Evolutionary conservation across 2,113 vertebrate species (phyloP), one percentile per base, ranked within the genome.

Genomic region (Pseudorectes ferrugineus): DNA sequence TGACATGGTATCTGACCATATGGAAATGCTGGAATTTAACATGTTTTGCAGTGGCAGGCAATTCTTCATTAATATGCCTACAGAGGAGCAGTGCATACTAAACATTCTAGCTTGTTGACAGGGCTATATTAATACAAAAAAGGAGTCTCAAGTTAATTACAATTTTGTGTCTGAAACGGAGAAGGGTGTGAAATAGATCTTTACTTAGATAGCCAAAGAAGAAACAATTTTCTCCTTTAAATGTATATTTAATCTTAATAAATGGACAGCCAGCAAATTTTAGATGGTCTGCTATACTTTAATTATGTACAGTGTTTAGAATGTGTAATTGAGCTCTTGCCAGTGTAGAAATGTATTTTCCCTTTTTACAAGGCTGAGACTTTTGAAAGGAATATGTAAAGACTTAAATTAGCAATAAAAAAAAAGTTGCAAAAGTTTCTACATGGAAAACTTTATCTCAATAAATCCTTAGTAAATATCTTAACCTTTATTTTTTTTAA

Each of bases 81-180:
- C 42, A 36, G 29, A 83, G 59, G 35, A 93, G 58, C 82, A 46
- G 31, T 55, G 74, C 65, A 73, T 82, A 35, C 55, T 94, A 59
- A 97, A 85, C 31, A 63, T 89, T 62, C 49, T 88, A 77, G 63
- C 78, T 92, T 77, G 35, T 75, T 94, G 83, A 92, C 80, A 78
- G 36, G 49, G 40, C 68, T 92, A 31, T 86, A 88, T 92, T 86
- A 88, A 72, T 58, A 80, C 2, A 1, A 88, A 92, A 86, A 72
- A 72, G 43, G 57, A 94, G 25, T 75, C 73, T 54, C 40, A 9
- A 89, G 68, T 89, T 93, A 92, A 87, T 93, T 86, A 70, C 57
- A 89, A 49, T 85, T 96, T 85, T 94, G 61, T 81, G 57, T 91
- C 61, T 75, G 54, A 35, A 92, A 89, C 12, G 21, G 67, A 88